Evolutionary conservation across 1,140 invertebrate species (phyloP).

Genomic region (Ctenoplectra terminalis): DNA sequence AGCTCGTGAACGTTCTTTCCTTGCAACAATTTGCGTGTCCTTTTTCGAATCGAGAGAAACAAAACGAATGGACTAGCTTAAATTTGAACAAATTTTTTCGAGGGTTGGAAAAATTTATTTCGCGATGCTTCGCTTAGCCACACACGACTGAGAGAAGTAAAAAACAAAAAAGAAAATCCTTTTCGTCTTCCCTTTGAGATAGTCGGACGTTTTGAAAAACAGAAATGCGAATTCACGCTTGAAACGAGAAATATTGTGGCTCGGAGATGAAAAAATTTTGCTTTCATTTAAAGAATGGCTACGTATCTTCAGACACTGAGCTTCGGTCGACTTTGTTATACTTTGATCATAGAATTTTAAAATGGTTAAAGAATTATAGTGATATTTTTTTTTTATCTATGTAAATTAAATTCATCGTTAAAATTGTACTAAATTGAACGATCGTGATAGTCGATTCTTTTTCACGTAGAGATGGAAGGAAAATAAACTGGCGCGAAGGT

Average conservation of each 20-base stretch:
- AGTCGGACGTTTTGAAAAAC: neutral
- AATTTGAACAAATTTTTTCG: neutral
- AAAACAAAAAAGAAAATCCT: neutral
- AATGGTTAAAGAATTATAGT: neutral
- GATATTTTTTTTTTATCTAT: neutral
- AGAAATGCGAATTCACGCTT: neutral
- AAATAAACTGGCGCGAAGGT: neutral
- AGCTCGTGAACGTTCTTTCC: neutral
- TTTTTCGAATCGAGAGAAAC: neutral
- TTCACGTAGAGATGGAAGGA: too few species aligned
- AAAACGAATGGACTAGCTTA: neutral
- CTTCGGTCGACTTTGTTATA: neutral
- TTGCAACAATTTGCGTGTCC: neutral
- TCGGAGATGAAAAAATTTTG: neutral
- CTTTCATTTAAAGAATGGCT: neutral
- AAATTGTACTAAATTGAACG: neutral
- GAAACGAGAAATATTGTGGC: slow-evolving; percentile 10
- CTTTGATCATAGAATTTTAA: neutral
- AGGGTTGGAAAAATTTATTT: neutral
- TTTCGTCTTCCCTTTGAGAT: neutral
- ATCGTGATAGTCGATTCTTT: neutral
- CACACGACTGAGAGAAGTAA: neutral
- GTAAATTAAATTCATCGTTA: neutral
- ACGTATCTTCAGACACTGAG: neutral
- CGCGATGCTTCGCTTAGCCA: neutral